Evolutionary conservation across 2,113 vertebrate genomes (phyloP).

Genomic region (Salvelinus namaycush): DNA sequence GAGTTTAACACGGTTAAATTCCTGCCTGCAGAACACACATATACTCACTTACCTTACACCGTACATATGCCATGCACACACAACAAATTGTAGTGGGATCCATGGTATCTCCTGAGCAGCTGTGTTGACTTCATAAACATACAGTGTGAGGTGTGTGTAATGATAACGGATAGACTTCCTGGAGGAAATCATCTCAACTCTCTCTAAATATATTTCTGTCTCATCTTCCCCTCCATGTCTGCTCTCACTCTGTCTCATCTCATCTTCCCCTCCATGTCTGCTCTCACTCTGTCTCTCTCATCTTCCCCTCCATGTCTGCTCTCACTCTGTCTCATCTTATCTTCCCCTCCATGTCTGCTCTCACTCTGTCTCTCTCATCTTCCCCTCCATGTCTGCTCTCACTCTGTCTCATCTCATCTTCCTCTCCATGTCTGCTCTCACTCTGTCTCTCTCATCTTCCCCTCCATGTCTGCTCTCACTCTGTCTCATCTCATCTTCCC

Average conservation of each 20-base stretch:
- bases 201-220: too few species aligned
- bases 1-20: neutral
- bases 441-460: too few species aligned
- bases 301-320: neutral
- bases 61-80: neutral
- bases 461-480: too few species aligned
- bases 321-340: neutral
- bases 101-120: constrained; percentile 51
- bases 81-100: too few species aligned
- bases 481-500: too few species aligned
- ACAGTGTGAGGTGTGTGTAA: constrained; percentile 2
- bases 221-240: neutral
- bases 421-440: too few species aligned
- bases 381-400: too few species aligned
- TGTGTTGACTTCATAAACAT: constrained; percentile 52
- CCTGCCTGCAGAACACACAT: constrained; percentile 1
- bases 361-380: neutral
- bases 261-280: too few species aligned
- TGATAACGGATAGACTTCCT: neutral
- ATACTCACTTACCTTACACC: neutral
- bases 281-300: too few species aligned
- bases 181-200: neutral
- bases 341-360: neutral
- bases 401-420: too few species aligned
- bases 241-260: neutral